Evolutionary conservation across 2,797 vertebrate species (phyloP), one percentile per base, ranked within the genome.

Genomic region (Leucoraja ocellata): DNA sequence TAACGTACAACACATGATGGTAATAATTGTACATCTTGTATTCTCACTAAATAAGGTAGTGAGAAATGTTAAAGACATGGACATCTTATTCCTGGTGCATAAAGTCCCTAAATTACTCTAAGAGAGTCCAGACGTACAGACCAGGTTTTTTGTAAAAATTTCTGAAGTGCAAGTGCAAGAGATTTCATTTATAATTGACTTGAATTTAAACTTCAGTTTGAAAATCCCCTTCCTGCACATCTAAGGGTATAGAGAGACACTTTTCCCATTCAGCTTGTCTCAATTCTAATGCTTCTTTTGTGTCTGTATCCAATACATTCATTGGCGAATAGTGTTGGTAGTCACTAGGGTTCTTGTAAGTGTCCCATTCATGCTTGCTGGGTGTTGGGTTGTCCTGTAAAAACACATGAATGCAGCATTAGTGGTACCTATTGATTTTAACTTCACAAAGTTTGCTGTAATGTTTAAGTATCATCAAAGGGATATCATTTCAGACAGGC

Each of bases 281-380:
- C 97, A 99, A 98, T 98, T 99, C 99, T 97, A 99, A 97, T 95
- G 98, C 96, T 94, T 99, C 98, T 97, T 99, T 99, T 96, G 97
- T 96, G 96, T 98, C 97, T 95, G 98, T 97, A 95, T 99, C 98
- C 97, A 99, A 97, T 96, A 99, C 98, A 94, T 99, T 99, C 98
- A 99, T 98, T 94, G 98, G 98, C 96, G 98, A 98, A 94, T 99
- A 99, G 96, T 99, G 99, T 97, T 98, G 99, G 96, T 99, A 99
- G 96, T 99, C 99, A 94, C 98, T 98, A 94, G 98, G 97, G 95
- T 97, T 97, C 97, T 99, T 99, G 97, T 98, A 99, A 97, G 96
- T 98, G 96, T 99, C 99, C 99, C 99, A 99, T 78, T 98, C 98
- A 96, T 98, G 98, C 97, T 99, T 99, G 97, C 97, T 98, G 93